These are phyloP conservation scores for Hyla sarda DNA, from an alignment of 2,113 vertebrate genomes.

Conservation along the genomic window DNA sequence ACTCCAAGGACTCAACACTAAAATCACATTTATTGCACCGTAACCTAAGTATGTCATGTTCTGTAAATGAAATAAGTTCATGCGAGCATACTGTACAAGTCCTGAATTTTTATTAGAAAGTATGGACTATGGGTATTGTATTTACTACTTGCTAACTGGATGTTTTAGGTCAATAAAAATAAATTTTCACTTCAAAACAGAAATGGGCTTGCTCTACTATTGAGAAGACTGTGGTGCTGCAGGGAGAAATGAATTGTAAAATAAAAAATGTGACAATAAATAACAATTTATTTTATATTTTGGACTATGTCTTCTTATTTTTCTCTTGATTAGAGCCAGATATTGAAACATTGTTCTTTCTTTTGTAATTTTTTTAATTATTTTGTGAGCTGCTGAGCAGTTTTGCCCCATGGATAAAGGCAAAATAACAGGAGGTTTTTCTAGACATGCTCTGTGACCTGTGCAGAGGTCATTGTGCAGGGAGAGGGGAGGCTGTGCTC, in stretches of 20 bases:
- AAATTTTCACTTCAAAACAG: conserved; percentile 11
- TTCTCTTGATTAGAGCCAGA: too few relatives aligned
- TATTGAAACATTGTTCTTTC: too few relatives aligned
- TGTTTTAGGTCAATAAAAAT: background rate
- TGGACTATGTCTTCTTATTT: conserved; percentile 36
- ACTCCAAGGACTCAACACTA: background rate
- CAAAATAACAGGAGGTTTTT: too few relatives aligned
- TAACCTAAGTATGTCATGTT: background rate
- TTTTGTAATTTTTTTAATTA: too few relatives aligned
- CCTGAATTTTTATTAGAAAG: background rate
- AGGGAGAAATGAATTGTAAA: conserved; percentile 48
- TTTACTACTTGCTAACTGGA: background rate
- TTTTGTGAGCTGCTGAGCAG: too few relatives aligned
- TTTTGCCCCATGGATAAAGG: too few relatives aligned
- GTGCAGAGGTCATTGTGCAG: too few relatives aligned
- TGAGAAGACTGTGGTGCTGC: conserved; percentile 51
- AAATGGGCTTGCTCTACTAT: conserved; percentile 50
- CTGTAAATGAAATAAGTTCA: background rate
- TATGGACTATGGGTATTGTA: background rate
- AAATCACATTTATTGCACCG: background rate
- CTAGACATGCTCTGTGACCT: too few relatives aligned
- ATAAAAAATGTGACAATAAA: conserved; percentile 56
- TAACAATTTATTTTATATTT: conserved; percentile 56
- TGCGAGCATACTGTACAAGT: background rate
- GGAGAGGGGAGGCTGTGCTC: too few relatives aligned